Conservation (phyloP, 2,797 vertebrate genomes). For the Fistularia commersonii region DNA sequence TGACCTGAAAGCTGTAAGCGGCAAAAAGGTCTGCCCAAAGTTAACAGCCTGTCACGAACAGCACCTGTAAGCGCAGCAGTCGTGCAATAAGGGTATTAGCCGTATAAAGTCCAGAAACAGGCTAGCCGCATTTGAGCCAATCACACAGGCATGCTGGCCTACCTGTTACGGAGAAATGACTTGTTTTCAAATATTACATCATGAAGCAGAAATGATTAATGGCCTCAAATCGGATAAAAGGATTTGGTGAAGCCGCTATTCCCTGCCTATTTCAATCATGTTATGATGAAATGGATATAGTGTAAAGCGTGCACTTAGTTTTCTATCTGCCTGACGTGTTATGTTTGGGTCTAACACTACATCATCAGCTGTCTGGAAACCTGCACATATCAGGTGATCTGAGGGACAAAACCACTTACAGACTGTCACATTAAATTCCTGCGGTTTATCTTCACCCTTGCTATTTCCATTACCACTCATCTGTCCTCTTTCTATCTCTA, state of each 20-base stretch:
- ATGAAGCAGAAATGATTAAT: conserved; percentile 66
- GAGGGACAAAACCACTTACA: conserved; percentile 46
- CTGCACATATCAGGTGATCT: conserved; percentile 33
- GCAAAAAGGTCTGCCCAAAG: conserved; percentile 35
- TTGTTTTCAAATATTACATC: conserved; percentile 62
- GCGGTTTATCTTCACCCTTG: conserved; percentile 39
- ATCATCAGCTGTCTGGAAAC: conserved; percentile 33
- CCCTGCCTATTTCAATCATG: conserved; percentile 62
- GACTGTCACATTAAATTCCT: conserved; percentile 49
- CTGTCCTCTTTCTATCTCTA: conserved; percentile 10
- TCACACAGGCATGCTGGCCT: conserved; percentile 29
- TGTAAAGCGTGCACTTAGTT: conserved; percentile 58
- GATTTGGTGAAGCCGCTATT: conserved; percentile 57
- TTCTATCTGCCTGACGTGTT: conserved; percentile 20
- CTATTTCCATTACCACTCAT: conserved; percentile 26
- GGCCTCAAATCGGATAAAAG: conserved; percentile 66
- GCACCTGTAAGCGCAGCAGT: conserved; percentile 24
- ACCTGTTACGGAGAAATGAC: conserved; percentile 60
- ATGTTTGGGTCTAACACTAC: conserved; percentile 21
- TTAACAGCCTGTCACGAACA: conserved; percentile 7
- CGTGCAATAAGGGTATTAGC: conserved; percentile 30
- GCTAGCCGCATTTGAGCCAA: conserved; percentile 25
- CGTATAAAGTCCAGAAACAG: conserved; percentile 27
- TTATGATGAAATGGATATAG: conserved; percentile 67
- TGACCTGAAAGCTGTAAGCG: conserved; percentile 16